These are phyloP conservation scores for Pantherophis guttatus DNA, from an alignment of 2,113 vertebrate genomes.

Conservation along the genomic window DNA sequence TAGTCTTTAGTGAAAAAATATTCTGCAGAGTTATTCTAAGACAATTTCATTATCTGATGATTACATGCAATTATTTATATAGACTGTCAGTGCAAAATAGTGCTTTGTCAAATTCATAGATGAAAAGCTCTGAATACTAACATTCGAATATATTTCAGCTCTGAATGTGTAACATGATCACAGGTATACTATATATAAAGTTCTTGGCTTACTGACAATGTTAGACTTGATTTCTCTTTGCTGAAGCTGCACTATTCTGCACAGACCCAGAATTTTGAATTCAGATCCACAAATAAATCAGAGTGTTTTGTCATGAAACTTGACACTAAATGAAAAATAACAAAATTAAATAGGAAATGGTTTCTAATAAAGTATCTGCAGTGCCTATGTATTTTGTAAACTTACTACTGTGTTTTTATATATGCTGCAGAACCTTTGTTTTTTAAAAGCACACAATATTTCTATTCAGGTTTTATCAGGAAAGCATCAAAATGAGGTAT, in stretches of 20 bases:
- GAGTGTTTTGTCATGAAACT: not conserved
- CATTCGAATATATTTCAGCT: not conserved
- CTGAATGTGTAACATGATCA: no score
- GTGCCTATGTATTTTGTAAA: not conserved
- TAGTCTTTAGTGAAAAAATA: not conserved
- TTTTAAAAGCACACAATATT: not conserved
- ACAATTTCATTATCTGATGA: not conserved
- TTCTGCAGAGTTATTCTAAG: not conserved
- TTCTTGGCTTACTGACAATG: not conserved
- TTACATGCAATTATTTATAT: not conserved
- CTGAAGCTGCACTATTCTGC: not conserved
- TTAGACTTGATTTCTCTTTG: not conserved
- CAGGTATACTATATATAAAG: no score
- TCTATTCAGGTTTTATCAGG: not conserved
- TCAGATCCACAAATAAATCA: not conserved
- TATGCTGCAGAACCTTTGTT: not conserved
- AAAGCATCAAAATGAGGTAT: not conserved
- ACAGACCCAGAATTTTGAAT: not conserved
- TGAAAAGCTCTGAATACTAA: not conserved
- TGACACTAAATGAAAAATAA: not conserved
- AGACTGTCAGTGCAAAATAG: not conserved
- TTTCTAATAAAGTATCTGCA: not conserved
- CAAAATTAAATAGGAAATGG: not conserved
- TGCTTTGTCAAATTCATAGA: not conserved
- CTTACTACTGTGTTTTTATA: not conserved